Base-by-base conservation (phyloP, 1,140 invertebrate genomes). In the Cotesia chilonis region DNA sequence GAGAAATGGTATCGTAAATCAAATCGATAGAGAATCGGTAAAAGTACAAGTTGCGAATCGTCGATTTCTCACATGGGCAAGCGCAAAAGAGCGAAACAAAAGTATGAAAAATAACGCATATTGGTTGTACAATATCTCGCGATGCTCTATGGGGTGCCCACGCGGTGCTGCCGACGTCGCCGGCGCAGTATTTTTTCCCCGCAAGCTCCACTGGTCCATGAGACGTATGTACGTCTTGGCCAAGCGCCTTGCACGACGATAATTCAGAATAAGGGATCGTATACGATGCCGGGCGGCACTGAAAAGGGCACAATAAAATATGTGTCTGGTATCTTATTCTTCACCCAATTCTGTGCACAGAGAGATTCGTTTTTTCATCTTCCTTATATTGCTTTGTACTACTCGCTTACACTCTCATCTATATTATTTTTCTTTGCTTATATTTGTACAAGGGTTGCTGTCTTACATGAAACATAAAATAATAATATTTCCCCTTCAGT, bases 281-380 rank as follows among this genome's bases (percentile, higher is more conserved):
- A 73, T 74, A 74, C 69, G 60, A 75, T 70, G 69, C 70, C 63
- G 75, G 68, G 70, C 72, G 70, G 64, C 61, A 41, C 75, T 74
- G 75, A 74, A 76, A 73, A 73, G 70, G 61, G 70, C 71, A 74
- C 54, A 71, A 60, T 84, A 78, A 86, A 84, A 83, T 86, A 87
- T 85, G 81, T 80, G 84, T 84, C 83, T 85, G 83, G 84, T 81
- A 78, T 86, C 82, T 83, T 86, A 85, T 87, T 86, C 84, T 84
- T 87, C 84, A 85, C 79, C 80, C 83, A 83, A 77, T 82, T 82
- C 72, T 71, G 55, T 68, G 55, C 65, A 68, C 70, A n/a, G 61
- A 64, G 41, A 47, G 47, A 71, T 51, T 20, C 74, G 69, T 77
- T 76, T 73, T 54, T 74, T 76, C 80, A 69, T 72, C 70, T 76